phyloP scores from a whole-genome alignment of 2,888 invertebrate genomes.

The Heliconius erato region DNA sequence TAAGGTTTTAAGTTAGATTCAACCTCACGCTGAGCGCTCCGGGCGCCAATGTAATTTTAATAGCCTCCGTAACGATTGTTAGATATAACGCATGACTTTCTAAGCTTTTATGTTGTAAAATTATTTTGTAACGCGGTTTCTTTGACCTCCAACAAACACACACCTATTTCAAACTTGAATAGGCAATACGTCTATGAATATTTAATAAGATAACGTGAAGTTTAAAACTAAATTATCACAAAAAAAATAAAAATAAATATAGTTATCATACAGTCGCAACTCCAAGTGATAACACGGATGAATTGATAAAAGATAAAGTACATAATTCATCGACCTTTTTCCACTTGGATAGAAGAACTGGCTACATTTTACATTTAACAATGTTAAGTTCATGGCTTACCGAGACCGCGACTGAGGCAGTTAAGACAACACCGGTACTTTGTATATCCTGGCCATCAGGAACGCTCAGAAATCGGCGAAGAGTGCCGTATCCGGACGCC shows the following conservation, averaged over 20 bases:
- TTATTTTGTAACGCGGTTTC: slow-evolving; percentile 53
- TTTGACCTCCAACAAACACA: slow-evolving; percentile 41
- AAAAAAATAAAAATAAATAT: slow-evolving; percentile 21
- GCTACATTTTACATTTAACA: slow-evolving; percentile 68
- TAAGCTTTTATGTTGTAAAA: slow-evolving; percentile 59
- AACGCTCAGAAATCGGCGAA: slow-evolving; percentile 82
- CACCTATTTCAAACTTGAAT: slow-evolving; percentile 6
- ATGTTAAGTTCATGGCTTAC: slow-evolving; percentile 65
- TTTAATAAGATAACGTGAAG: not conserved
- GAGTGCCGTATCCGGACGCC: slow-evolving; percentile 83
- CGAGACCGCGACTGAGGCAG: slow-evolving; percentile 81
- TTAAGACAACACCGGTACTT: slow-evolving; percentile 68
- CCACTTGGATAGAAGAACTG: slow-evolving; percentile 56
- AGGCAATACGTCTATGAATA: not conserved
- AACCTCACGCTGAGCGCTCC: slow-evolving; percentile 59
- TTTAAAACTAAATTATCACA: slow-evolving; percentile 1
- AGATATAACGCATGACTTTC: slow-evolving; percentile 63
- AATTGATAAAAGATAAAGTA: not conserved
- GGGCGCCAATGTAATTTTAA: slow-evolving; percentile 59
- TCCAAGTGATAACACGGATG: not conserved
- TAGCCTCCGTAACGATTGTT: slow-evolving; percentile 65
- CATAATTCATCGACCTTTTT: slow-evolving; percentile 30
- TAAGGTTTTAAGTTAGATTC: slow-evolving; percentile 52
- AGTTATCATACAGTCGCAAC: slow-evolving; percentile 18
- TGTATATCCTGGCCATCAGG: slow-evolving; percentile 74